Evolutionary conservation across 2,113 vertebrate species (phyloP).

Genomic region (Micromys minutus): DNA sequence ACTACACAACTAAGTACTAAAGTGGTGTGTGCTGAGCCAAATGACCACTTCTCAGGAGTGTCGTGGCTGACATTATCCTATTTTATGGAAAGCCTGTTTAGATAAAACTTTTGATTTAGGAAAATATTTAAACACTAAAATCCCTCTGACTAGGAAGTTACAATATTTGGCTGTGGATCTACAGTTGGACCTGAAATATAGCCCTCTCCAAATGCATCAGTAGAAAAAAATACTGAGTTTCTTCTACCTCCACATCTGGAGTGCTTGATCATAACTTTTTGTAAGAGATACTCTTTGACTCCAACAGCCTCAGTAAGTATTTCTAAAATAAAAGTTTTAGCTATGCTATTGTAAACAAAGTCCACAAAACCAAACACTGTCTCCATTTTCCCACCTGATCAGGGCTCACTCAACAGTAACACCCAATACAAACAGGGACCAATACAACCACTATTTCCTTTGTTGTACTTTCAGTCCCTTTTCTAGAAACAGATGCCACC

Average conservation of each 20-base stretch:
- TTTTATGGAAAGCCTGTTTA: neutral
- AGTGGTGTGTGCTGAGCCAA: neutral
- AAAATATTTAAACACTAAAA: neutral
- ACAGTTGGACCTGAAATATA: neutral
- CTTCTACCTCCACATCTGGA: neutral
- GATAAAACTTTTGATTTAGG: neutral
- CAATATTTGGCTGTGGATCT: neutral
- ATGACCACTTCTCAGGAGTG: neutral
- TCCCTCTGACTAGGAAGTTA: neutral
- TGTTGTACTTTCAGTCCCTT: neutral
- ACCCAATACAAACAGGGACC: neutral
- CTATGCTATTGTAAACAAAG: neutral
- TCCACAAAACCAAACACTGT: neutral
- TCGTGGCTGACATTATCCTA: neutral
- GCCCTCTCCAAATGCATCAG: neutral
- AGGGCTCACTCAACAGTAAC: neutral
- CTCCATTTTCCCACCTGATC: neutral
- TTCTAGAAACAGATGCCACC: constrained; percentile 55
- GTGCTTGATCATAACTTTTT: neutral
- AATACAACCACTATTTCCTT: constrained; percentile 20
- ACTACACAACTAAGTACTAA: neutral
- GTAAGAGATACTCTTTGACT: neutral
- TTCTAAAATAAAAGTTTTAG: constrained; percentile 35
- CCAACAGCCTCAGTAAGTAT: neutral
- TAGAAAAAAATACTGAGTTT: neutral